Base-by-base conservation (phyloP, 1,140 invertebrate genomes). In the Gryllus bimaculatus region DNA sequence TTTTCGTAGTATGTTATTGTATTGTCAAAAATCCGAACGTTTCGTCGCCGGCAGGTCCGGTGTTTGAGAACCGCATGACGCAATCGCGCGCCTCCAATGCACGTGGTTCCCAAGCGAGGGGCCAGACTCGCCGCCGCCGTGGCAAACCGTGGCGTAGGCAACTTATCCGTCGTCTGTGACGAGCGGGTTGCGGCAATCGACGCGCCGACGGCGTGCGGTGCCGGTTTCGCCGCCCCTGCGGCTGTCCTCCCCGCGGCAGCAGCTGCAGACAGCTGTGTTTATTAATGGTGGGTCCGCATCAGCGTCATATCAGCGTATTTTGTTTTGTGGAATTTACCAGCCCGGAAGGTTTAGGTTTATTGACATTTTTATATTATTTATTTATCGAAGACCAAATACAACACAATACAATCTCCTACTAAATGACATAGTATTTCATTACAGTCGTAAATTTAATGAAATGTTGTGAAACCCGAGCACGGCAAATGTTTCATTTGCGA, bases 401-500 rank as follows among this genome's bases (percentile, higher is more conserved):
- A 66, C 54, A 66, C 54, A 66, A 66, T 66, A 66, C 54, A 66
- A 66, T 66, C 54, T 66, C 54, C 54, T 66, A 66, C 54, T 13
- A 66, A 66, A 66, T 18, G 54, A 66, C 54, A 66, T 66, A 66
- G 54, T 66, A 66, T 66, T 66, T 66, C 54, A 66, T 66, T 66
- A 66, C 54, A 66, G 54, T 66, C 54, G 18, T 66, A 66, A 66
- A 66, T 66, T 66, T 66, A 66, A 66, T 66, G 54, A 66, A 66
- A 66, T 66, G 54, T 66, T 66, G 10, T 66, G 54, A 66, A 66
- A 66, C 54, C 54, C 54, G 54, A 66, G 54, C 54, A 66, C 54
- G 54, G 54, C 54, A 66, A 66, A 66, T 66, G 54, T 66, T 66
- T 66, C 54, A 66, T 66, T 66, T 66, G 54, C 54, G 54, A 66